Evolutionary conservation across 2,113 vertebrate species (phyloP).

Genomic region (Eulacestoma nigropectus): DNA sequence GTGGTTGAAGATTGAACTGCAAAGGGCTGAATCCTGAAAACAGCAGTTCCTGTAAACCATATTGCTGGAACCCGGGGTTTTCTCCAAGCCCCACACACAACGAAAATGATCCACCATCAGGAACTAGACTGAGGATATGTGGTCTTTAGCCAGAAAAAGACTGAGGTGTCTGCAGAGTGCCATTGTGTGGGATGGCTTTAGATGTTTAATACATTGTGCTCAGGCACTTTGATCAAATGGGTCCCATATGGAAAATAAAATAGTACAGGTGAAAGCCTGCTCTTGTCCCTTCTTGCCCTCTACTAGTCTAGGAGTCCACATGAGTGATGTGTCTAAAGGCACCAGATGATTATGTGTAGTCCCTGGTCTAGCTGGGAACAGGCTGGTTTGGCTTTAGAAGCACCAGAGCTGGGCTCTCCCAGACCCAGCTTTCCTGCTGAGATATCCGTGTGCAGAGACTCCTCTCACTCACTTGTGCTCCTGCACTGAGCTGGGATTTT

Average conservation of each 20-base stretch:
- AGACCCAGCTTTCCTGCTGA: neutral
- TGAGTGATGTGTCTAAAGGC: neutral
- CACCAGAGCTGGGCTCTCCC: neutral
- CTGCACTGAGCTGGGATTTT: neutral
- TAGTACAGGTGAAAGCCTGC: neutral
- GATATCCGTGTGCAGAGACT: neutral
- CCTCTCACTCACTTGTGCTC: neutral
- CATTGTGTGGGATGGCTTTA: neutral
- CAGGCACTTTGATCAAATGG: neutral
- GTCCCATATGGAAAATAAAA: neutral
- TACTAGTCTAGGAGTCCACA: neutral
- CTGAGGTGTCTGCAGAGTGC: neutral
- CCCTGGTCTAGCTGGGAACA: neutral
- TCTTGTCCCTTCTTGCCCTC: neutral
- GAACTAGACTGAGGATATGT: neutral
- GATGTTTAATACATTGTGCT: neutral
- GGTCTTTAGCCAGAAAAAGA: neutral
- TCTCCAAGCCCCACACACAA: neutral
- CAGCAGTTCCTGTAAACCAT: neutral
- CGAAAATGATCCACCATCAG: neutral
- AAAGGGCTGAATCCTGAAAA: neutral
- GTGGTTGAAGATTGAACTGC: neutral
- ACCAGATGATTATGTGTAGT: accelerated
- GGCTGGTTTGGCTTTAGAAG: neutral
- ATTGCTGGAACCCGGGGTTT: neutral